Percentiles rank a stretch among this genome's conserved stretches.
Evolutionary conservation across 2,113 vertebrate genomes (phyloP).

Genomic region (Urocynchramus pylzowi): DNA sequence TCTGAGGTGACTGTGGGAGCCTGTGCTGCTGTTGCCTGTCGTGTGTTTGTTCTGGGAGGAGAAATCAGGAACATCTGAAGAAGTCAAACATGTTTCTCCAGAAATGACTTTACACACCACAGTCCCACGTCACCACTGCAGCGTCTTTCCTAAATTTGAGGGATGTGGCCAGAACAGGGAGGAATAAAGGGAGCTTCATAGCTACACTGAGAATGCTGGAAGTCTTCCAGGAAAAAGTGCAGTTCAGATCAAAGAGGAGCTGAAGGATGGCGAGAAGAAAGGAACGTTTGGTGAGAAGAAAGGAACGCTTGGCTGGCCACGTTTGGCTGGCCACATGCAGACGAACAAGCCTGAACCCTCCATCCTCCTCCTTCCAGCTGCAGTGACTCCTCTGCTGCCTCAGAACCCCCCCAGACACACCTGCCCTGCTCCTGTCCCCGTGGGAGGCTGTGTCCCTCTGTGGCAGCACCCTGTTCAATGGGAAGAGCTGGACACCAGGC

Average conservation of each 20-base stretch:
- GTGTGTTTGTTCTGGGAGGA: not conserved
- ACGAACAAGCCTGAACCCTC: not conserved
- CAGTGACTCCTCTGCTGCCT: not conserved
- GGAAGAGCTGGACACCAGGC: not conserved
- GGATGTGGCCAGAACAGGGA: not conserved
- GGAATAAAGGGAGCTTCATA: not conserved
- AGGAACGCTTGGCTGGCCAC: not conserved
- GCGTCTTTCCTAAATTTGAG: not conserved
- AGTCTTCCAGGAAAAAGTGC: not conserved
- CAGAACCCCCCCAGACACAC: not conserved
- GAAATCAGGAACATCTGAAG: not conserved
- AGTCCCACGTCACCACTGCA: not conserved
- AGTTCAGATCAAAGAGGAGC: constrained; percentile 20
- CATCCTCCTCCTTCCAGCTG: not conserved
- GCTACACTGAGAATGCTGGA: constrained; percentile 2
- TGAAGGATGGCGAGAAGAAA: constrained; percentile 8
- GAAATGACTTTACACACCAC: not conserved
- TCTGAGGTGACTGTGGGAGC: not conserved
- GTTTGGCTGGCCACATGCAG: not conserved
- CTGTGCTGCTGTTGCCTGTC: not conserved
- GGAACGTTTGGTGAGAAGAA: not conserved
- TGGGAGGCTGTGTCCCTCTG: not conserved
- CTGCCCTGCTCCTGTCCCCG: not conserved
- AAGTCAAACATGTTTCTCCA: constrained; percentile 3
- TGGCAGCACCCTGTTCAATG: not conserved